phyloP scores from a whole-genome alignment of 2,113 vertebrate genomes.

The Cyanocitta stelleri region DNA sequence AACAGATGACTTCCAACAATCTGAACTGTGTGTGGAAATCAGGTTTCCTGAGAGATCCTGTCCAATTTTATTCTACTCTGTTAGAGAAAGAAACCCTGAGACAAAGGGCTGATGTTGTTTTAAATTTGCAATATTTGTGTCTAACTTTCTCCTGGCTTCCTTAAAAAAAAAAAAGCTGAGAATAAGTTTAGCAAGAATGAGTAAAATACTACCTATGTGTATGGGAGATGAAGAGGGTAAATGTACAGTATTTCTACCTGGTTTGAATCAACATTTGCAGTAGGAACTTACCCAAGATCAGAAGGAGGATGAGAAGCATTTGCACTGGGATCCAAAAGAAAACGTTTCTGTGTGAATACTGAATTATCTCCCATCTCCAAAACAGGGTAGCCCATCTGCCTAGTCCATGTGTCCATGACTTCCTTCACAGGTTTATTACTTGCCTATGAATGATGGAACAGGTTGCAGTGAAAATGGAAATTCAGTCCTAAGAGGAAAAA shows the following conservation, averaged over 20 bases:
- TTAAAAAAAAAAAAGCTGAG: not conserved
- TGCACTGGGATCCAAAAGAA: conserved; percentile 84
- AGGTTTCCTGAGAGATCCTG: not conserved
- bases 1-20: not conserved
- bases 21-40: not conserved
- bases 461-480: not conserved
- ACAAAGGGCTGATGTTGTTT: not conserved
- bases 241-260: not conserved
- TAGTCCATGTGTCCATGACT: conserved; percentile 96
- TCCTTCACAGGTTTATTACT: conserved; percentile 77
- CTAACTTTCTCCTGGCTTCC: not conserved
- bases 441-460: conserved; percentile 68
- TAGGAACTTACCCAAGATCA: conserved; percentile 71
- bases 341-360: conserved; percentile 79
- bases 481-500: not conserved
- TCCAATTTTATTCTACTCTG: not conserved
- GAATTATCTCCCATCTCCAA: conserved; percentile 57
- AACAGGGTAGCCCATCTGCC: conserved; percentile 95
- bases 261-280: not conserved
- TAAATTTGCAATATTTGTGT: not conserved
- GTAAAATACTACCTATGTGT: not conserved
- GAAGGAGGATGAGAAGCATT: conserved; percentile 75
- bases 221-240: not conserved
- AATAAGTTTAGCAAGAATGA: not conserved
- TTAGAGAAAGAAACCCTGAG: not conserved